Evolutionary conservation across 2,797 vertebrate genomes (phyloP), one percentile per base, ranked within the genome.

Genomic region (Sebastes kiyomatsui): DNA sequence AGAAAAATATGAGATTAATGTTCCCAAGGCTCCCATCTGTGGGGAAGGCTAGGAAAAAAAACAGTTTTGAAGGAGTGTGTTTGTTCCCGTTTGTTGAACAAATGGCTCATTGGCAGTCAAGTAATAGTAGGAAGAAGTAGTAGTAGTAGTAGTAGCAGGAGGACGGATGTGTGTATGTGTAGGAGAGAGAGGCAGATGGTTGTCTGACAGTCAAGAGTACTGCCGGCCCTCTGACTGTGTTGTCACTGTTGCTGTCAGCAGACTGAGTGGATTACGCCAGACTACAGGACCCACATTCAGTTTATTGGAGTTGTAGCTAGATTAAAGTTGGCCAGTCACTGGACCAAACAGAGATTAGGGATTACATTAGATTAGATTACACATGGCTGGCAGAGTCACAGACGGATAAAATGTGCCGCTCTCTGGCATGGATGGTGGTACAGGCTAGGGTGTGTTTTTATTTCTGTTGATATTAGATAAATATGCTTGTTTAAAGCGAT

Each of bases 251-350:
- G 75, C 85, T 85, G 89, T 87, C 90, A 79, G 88, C 73, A 78
- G 75, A 42, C 89, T 81, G 90, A 93, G 69, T 89, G 90, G 91
- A 93, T 92, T 93, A 92, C 80, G 66, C n/a, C 79, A 59, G 59
- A 83, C 91, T 69, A 67, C 82, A 79, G 38, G 80, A 82, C 75
- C 75, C 84, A 2, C 76, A 79, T 87, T 86, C 75, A 82, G 80
- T 88, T 85, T 87, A 85, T 80, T 84, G 78, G 42, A 80, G 83
- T 85, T 87, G 84, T 76, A 13, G 73, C 79, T 87, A 87, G 91
- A 90, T 93, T 93, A 89, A 77, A 88, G 64, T 76, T 82, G 83
- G 78, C 61, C 82, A 89, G 84, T 90, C 87, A 87, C 73, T 68
- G 82, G 88, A 90, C 89, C 88, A 82, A 83, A 1, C 54, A 67